Conservation (phyloP, 1,140 invertebrate species). For the Lineus longissimus region DNA sequence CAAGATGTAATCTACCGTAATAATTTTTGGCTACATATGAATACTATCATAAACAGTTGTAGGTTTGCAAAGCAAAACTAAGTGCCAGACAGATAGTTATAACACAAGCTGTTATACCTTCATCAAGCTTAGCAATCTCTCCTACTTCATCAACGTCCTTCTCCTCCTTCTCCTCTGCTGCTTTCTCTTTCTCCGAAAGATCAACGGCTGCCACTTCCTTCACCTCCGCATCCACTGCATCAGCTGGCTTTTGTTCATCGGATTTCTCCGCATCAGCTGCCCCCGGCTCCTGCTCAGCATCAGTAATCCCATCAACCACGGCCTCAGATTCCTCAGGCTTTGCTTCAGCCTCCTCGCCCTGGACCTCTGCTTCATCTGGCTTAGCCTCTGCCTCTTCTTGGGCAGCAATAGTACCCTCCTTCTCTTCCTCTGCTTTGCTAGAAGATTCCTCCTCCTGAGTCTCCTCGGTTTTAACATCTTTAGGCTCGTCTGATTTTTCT, state of each 20-base stretch:
- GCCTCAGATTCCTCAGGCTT: slow-evolving; percentile 10
- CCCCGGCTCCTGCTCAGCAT: neutral
- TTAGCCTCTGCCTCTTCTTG: slow-evolving; percentile 8
- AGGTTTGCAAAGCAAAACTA: no score
- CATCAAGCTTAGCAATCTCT: neutral
- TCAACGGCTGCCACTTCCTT: neutral
- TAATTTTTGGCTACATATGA: no score
- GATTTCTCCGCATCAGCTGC: slow-evolving; percentile 16
- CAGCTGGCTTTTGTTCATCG: slow-evolving; percentile 11
- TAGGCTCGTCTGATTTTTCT: slow-evolving; percentile 11
- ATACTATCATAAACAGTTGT: no score
- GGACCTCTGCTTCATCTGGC: neutral
- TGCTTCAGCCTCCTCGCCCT: slow-evolving; percentile 15
- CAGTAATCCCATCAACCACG: slow-evolving; percentile 8
- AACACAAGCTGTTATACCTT: no score
- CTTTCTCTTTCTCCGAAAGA: slow-evolving; percentile 8
- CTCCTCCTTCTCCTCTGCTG: slow-evolving; percentile 2
- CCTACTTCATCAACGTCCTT: neutral
- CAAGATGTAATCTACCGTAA: no score
- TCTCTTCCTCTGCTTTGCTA: slow-evolving; percentile 12
- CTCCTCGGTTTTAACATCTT: neutral
- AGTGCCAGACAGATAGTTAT: no score
- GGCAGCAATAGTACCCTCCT: slow-evolving; percentile 9
- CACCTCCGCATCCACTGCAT: slow-evolving; percentile 9
- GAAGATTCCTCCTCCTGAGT: neutral